Conservation (phyloP, 2,113 vertebrate species). For the Gambusia holbrooki region DNA sequence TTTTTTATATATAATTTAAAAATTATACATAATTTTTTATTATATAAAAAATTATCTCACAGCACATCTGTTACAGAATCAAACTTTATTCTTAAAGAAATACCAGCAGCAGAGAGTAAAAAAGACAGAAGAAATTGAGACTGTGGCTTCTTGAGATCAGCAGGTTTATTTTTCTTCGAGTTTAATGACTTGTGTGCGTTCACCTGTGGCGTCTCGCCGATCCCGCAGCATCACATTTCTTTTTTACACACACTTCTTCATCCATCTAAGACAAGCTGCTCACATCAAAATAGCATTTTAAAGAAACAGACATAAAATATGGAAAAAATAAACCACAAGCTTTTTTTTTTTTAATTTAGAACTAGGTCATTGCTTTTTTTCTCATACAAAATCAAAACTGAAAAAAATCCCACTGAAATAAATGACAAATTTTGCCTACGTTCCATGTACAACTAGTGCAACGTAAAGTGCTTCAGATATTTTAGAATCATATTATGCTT, state of each 20-base stretch:
- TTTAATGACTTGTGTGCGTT: background rate
- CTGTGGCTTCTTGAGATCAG: slow-evolving; percentile 27
- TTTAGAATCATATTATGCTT: slow-evolving; percentile 21
- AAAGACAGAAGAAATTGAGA: slow-evolving; percentile 19
- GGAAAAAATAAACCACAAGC: background rate
- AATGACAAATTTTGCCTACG: slow-evolving; percentile 17
- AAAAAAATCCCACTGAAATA: slow-evolving; percentile 16
- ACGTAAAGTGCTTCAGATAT: slow-evolving; percentile 66
- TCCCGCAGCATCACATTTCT: background rate
- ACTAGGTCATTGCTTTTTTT: background rate
- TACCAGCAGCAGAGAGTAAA: slow-evolving; percentile 28
- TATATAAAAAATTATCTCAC: background rate
- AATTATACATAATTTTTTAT: too few species aligned
- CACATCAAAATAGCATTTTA: background rate
- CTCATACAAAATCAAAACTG: slow-evolving; percentile 19
- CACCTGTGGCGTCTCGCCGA: background rate
- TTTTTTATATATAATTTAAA: too few species aligned
- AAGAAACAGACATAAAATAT: slow-evolving; percentile 3
- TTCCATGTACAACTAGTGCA: slow-evolving; percentile 20
- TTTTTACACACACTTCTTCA: background rate
- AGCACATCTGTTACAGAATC: slow-evolving; percentile 21
- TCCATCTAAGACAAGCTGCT: background rate
- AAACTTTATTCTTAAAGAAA: slow-evolving; percentile 59
- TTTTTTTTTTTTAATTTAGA: background rate
- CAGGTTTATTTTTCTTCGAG: slow-evolving; percentile 10